Conservation (phyloP, 2,888 invertebrate genomes). For the Drosophila meridiana region DNA sequence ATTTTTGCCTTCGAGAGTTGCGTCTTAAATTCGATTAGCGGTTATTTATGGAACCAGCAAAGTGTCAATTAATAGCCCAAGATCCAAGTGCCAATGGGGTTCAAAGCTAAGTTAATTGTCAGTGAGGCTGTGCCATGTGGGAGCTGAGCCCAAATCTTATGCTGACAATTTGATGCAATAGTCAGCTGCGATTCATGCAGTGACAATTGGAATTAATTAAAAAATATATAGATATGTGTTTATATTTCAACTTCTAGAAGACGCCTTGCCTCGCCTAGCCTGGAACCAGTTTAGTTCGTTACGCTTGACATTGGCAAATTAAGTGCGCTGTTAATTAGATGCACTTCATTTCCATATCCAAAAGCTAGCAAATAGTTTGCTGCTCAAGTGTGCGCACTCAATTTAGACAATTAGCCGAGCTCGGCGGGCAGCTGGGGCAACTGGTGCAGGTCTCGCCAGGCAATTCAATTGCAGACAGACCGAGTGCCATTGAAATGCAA, state of each 20-base stretch:
- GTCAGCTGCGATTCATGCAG: conserved; percentile 38
- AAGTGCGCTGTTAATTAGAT: conserved; percentile 62
- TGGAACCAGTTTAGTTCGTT: conserved; percentile 20
- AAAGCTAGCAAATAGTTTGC: conserved; percentile 20
- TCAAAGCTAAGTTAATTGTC: conserved; percentile 43
- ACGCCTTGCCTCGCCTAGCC: neutral
- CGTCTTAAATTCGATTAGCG: conserved; percentile 64
- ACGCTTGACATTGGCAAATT: conserved; percentile 50
- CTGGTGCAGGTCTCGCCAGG: conserved; percentile 50
- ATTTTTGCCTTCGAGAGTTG: conserved; percentile 16
- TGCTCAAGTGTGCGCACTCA: conserved; percentile 49
- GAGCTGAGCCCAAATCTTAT: conserved; percentile 35
- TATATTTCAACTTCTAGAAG: neutral
- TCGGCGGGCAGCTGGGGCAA: conserved; percentile 15
- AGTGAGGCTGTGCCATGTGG: conserved; percentile 24
- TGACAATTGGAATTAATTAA: conserved; percentile 15
- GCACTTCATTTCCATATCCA: conserved; percentile 53
- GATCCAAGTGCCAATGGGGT: conserved; percentile 47
- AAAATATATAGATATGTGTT: neutral
- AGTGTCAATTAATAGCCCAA: conserved; percentile 72
- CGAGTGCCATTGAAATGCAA: conserved; percentile 47
- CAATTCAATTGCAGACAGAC: conserved; percentile 54
- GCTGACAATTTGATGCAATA: conserved; percentile 48
- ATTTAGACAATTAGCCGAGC: conserved; percentile 66
- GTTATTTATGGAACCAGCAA: conserved; percentile 64